Base-by-base conservation (phyloP, 2,113 vertebrate species). In the Lipotes vexillifer region DNA sequence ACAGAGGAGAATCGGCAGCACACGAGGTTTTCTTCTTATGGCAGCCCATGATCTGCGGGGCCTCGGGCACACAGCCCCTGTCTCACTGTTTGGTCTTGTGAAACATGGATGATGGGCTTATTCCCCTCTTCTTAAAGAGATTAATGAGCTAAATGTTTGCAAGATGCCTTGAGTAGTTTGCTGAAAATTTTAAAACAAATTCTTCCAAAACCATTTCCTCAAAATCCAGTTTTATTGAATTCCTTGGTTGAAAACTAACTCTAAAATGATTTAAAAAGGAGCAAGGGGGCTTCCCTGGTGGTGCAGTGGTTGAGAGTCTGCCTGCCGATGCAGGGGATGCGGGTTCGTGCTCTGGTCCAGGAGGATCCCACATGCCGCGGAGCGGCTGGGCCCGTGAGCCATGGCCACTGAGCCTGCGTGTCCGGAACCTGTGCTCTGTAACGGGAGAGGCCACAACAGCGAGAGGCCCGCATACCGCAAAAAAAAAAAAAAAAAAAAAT, bases 171-270 rank as follows among this genome's bases (percentile, higher is more conserved):
- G 59, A 96, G 91, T 90, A 83, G 33, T 72, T 85, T 82, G 21
- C 46, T 94, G 31, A 71, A 66, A 78, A 83, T 80, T 90, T 88
- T 72, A 38, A 93, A 94, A 90, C 25, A 77, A 95, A 96, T 80
- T 90, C 13, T 94, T 55, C 84, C 44, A 65, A 69, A 93, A 74
- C 17, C 12, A 55, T 93, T 93, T 85, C 44, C 69, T 89, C 36
- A 75, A 91, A 97, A 87, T 25, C 33, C 5, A 8, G 27, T 5
- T 88, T 88, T 68, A 68, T 74, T 59, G 38, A 94, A 80, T 74
- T 92, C 18, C 49, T 89, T n/a, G 33, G 33, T 59, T 17, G 46
- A 86, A 94, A 94, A 59, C 36, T 21, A 75, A 29, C 23, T 92
- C 38, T 63, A 17, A 87, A 91, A 75, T 21, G 5, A n/a, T n/a